Percentiles rank a stretch among this genome's conserved stretches.
These are phyloP conservation scores for Nymphalis c-album DNA, from an alignment of 2,888 invertebrate species.

Conservation along the genomic window DNA sequence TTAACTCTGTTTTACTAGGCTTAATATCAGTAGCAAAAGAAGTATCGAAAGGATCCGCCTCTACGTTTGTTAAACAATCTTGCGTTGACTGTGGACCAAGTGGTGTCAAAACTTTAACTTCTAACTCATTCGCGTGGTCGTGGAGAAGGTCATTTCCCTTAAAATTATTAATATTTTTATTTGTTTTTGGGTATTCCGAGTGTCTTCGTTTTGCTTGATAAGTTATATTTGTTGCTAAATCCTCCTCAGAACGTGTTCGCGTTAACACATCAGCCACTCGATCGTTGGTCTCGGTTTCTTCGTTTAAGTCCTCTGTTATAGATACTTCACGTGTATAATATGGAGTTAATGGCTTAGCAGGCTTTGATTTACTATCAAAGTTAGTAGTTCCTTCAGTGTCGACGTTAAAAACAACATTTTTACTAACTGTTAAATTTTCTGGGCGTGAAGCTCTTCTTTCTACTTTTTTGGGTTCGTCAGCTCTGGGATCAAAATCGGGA, in stretches of 20 bases:
- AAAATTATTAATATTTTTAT: constrained; percentile 48
- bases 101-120: constrained; percentile 85
- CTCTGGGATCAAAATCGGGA: constrained; percentile 91
- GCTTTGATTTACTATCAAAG: constrained; percentile 83
- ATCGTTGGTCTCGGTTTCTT: constrained; percentile 85
- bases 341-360: constrained; percentile 89
- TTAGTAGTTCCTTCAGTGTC: constrained; percentile 66
- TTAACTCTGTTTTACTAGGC: constrained; percentile 90
- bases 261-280: constrained; percentile 81
- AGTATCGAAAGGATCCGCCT: constrained; percentile 93
- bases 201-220: constrained; percentile 71
- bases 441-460: constrained; percentile 84
- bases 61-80: constrained; percentile 52
- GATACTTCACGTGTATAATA: constrained; percentile 86
- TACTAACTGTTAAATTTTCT: constrained; percentile 79
- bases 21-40: constrained; percentile 88
- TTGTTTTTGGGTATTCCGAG: constrained; percentile 72
- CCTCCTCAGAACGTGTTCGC: constrained; percentile 84
- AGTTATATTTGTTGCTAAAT: constrained; percentile 79
- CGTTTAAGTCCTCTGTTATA: constrained; percentile 77
- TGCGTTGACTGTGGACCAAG: constrained; percentile 65
- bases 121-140: constrained; percentile 55
- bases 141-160: constrained; percentile 67
- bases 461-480: constrained; percentile 76
- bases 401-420: constrained; percentile 79